Base-by-base conservation (phyloP, 2,888 invertebrate species). In the Diogma glabrata region DNA sequence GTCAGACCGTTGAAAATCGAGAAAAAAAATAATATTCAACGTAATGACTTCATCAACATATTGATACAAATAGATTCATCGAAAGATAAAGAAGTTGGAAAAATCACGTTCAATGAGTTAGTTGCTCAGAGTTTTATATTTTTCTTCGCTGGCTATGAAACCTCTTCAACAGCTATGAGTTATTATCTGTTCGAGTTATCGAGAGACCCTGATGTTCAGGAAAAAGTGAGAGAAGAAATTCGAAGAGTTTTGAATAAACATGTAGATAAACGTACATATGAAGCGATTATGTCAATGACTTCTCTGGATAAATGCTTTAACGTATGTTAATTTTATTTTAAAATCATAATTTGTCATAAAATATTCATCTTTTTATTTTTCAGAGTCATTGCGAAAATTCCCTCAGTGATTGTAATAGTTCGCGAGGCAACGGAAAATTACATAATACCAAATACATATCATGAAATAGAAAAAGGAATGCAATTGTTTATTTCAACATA, bases 341-440 rank as follows among this genome's bases (percentile, higher is more conserved):
- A 2, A 45, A 12, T 20, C 20, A 8, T 19, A 40, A 5, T 17
- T 14, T 14, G 3, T 8, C 4, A 5, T 16, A 46, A 46, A 14
- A 8, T 16, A 26, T 46, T 17, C 5, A 16, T 9, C 24, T n/a
- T n/a, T n/a, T n/a, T n/a, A n/a, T n/a, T n/a, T n/a, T n/a, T n/a
- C n/a, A n/a, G n/a, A n/a, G n/a, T n/a, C n/a, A n/a, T n/a, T n/a
- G n/a, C n/a, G n/a, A n/a, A n/a, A n/a, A n/a, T n/a, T n/a, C n/a
- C n/a, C n/a, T 67, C 72, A 0, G 54, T 69, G 2, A 57, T 63
- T 0, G 55, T 62, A 1, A 53, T 72, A 0, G 64, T 64, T 1
- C 64, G 72, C 30, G 36, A 60, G 3, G 63, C 70, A 26, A 55
- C 53, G 7, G 60, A 61, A 24, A 62, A 67, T 36, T 70, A 67